A percentile compares a stretch with the other conserved stretches of the same genome.
Evolutionary conservation across 1,140 invertebrate genomes (phyloP).

Genomic region (Lepidostoma basale): DNA sequence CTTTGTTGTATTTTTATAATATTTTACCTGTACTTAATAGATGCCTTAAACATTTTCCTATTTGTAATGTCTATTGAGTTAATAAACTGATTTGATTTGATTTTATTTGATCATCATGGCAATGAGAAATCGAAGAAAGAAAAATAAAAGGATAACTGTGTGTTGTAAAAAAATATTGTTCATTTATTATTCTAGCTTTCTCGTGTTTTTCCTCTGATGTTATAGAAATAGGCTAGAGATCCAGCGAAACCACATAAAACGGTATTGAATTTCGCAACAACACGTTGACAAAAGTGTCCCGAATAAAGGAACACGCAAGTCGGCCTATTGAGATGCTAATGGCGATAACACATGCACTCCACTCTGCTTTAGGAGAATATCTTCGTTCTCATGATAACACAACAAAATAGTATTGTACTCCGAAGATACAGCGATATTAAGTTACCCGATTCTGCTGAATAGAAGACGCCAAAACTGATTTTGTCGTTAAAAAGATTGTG

Average conservation of each 20-base stretch:
- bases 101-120: background rate
- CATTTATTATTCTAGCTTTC: background rate
- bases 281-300: slow-evolving; percentile 40
- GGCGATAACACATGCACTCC: slow-evolving; percentile 40
- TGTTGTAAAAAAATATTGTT: background rate
- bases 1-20: no score
- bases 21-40: no score
- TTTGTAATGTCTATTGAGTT: background rate
- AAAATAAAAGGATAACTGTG: background rate
- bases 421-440: no score
- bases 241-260: background rate
- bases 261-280: slow-evolving; percentile 32
- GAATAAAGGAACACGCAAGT: slow-evolving; percentile 34
- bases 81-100: background rate
- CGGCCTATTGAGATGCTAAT: slow-evolving; percentile 44
- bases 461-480: no score
- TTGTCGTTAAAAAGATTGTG: no score
- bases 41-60: no score
- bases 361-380: background rate
- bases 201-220: background rate
- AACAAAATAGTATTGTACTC: slow-evolving; percentile 7
- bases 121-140: background rate
- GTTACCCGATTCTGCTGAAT: no score
- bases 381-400: background rate
- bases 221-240: background rate